Evolutionary conservation across 2,888 invertebrate genomes (phyloP), one percentile per base, ranked within the genome.

Genomic region (Drosophila gaucha): DNA sequence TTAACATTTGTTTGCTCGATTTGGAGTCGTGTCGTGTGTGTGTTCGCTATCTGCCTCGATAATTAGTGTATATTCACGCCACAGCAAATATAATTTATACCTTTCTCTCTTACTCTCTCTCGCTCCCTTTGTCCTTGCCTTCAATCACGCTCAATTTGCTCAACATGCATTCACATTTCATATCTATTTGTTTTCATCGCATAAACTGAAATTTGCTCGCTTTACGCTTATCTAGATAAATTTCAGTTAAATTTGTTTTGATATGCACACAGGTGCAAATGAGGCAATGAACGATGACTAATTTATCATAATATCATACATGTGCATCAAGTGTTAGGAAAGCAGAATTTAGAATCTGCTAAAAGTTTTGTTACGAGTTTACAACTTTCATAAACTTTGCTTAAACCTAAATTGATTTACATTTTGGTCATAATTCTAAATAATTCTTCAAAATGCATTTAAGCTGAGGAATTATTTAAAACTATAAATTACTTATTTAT

Each of bases 31-130:
- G 43, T 26, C 24, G 12, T 56, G 56, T 35, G 49, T 58, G 30
- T 50, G 46, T 22, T 46, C 20, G 20, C 12, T 43, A 54, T 33
- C 35, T 67, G 41, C 36, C 52, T 36, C 52, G 35, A 67, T 70
- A 75, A 66, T 74, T 67, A 54, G 59, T 62, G 60, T 68, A 52
- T 62, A 74, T 79, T 83, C 60, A 66, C 74, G 74, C 62, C 55
- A 43, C 52, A 68, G 36, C 44, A 58, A 65, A 56, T 76, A 57
- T 55, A 67, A 79, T 71, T 26, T 12, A 54, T 56, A 38, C 14
- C n/a, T 16, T 3, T 4, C 14, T 4, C 16, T 24, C 22, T 47
- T 10, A 2, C 18, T 16, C 36, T 14, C 20, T n/a, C 16, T n/a
- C 24, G 3, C 49, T 2, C 16, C 9, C 12, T 12, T 28, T 10